phyloP scores from a whole-genome alignment of 2,113 vertebrate genomes.

The Ictidomys tridecemlineatus region DNA sequence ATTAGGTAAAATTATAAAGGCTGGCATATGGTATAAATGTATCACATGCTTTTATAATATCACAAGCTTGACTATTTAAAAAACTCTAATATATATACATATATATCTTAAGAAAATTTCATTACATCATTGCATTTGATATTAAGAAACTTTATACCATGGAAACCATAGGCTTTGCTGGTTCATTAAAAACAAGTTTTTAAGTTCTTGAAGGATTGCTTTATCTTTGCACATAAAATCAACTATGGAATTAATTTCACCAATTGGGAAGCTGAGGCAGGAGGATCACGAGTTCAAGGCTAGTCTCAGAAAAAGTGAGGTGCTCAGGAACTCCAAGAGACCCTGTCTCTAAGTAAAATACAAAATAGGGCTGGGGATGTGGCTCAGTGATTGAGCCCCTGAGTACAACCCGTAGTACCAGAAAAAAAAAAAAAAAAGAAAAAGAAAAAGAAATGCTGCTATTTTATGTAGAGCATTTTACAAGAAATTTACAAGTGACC shows the following conservation, averaged over 20 bases:
- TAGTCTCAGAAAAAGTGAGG: too few relatives aligned
- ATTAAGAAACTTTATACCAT: conserved; percentile 42
- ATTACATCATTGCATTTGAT: background rate
- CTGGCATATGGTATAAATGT: background rate
- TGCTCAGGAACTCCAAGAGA: too few relatives aligned
- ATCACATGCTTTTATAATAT: background rate
- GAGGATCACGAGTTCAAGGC: too few relatives aligned
- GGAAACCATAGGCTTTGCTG: background rate
- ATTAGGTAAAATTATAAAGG: background rate
- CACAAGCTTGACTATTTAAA: background rate
- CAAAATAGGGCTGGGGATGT: too few relatives aligned
- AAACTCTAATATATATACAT: conserved; percentile 34
- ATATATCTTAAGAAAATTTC: conserved; percentile 2
- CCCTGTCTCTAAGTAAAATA: too few relatives aligned
- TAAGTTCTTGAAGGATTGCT: background rate
- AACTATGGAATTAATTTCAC: background rate
- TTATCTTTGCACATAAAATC: background rate
- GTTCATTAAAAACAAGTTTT: conserved; percentile 31
- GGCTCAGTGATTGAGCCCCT: too few relatives aligned
- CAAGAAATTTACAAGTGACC: background rate
- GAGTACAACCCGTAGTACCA: too few relatives aligned
- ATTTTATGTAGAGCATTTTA: background rate
- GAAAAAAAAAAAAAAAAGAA: too few relatives aligned
- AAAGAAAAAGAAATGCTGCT: background rate
- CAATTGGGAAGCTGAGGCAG: background rate